A percentile compares a stretch with the other conserved stretches of the same genome.
Conservation (phyloP, 2,888 invertebrate species). For the Scaptomyza parva region DNA sequence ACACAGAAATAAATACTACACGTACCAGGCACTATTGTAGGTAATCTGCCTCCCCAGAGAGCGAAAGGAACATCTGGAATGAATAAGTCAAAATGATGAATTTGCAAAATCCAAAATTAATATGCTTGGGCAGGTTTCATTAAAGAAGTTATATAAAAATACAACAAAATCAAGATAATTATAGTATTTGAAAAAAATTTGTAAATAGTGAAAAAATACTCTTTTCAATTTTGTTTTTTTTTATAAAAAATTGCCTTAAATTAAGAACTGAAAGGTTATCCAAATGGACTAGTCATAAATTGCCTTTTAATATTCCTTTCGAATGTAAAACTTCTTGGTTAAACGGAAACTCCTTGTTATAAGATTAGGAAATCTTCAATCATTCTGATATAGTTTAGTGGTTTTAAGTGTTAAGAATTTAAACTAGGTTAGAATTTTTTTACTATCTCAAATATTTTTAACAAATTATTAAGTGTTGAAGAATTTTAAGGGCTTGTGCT, state of each 20-base stretch:
- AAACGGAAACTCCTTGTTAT: not conserved
- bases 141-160: not conserved
- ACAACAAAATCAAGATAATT: not conserved
- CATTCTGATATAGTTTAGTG: not conserved
- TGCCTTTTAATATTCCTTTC: not conserved
- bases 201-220: too few relatives aligned
- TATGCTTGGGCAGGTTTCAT: constrained; percentile 38
- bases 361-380: not conserved
- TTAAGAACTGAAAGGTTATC: not conserved
- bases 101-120: constrained; percentile 49
- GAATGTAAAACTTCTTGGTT: not conserved
- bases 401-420: not conserved
- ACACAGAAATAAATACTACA: not conserved
- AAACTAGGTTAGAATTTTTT: too few relatives aligned
- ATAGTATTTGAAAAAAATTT: not conserved
- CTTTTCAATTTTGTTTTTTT: not conserved
- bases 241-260: not conserved
- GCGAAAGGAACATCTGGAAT: constrained; percentile 18
- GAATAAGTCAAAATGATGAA: constrained; percentile 49
- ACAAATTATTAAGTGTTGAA: too few relatives aligned
- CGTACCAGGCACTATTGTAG: not conserved
- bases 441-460: too few relatives aligned
- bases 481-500: too few relatives aligned
- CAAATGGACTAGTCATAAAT: not conserved
- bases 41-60: constrained; percentile 35